These are phyloP conservation scores for Anniella stebbinsi DNA, from an alignment of 2,797 vertebrate genomes.

Conservation along the genomic window DNA sequence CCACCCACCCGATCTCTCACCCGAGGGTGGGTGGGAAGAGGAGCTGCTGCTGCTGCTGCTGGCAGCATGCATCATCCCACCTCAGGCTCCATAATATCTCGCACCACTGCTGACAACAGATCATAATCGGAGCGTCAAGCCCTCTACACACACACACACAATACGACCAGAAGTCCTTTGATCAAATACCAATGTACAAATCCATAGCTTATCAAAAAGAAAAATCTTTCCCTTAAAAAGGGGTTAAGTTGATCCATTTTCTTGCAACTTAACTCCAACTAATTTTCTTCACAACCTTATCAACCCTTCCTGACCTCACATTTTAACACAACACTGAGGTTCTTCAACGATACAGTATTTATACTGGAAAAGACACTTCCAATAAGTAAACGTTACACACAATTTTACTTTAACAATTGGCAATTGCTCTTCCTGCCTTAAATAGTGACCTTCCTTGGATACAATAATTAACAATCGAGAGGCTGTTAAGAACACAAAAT, in stretches of 20 bases:
- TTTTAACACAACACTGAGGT: background rate
- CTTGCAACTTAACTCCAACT: background rate
- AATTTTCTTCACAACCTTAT: background rate
- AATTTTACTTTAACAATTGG: background rate
- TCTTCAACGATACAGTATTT: background rate
- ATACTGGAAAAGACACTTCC: background rate
- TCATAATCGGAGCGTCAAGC: background rate
- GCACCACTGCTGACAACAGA: no score
- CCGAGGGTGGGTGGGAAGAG: no score
- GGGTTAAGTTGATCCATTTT: background rate
- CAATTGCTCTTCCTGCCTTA: background rate
- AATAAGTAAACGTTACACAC: background rate
- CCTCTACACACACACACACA: background rate
- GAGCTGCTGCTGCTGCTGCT: no score
- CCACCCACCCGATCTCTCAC: no score
- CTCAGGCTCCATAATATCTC: no score
- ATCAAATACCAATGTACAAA: background rate
- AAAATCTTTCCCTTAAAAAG: background rate
- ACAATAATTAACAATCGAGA: constrained; percentile 45
- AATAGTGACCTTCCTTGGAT: constrained; percentile 34
- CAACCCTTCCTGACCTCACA: background rate
- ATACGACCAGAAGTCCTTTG: background rate
- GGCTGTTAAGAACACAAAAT: constrained; percentile 11
- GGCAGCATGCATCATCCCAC: no score
- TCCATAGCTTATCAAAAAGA: background rate